Conservation (phyloP, 2,797 vertebrate genomes). For the Sarcoramphus papa region DNA sequence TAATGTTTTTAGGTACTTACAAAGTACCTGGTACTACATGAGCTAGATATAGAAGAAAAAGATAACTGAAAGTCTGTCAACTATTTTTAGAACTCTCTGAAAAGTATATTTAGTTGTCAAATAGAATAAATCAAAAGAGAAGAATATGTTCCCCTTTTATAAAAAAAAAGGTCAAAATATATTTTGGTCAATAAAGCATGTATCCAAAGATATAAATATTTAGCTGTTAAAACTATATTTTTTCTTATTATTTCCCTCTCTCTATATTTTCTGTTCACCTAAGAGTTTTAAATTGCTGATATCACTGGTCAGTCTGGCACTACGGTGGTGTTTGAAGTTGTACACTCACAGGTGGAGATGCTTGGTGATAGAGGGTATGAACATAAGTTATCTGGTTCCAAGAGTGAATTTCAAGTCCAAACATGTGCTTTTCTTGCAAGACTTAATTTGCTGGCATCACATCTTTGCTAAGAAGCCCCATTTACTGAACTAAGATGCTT, state of each 20-base stretch:
- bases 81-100: not conserved
- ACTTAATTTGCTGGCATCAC: not conserved
- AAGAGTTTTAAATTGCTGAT: not conserved
- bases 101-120: not conserved
- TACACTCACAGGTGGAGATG: not conserved
- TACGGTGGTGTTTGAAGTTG: accelerated
- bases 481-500: not conserved
- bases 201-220: not conserved
- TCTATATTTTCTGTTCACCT: not conserved
- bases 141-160: not conserved
- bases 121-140: not conserved
- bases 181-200: not conserved
- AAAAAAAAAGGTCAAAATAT: accelerated
- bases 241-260: not conserved
- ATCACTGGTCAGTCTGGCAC: not conserved
- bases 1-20: not conserved
- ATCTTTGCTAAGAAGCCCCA: not conserved
- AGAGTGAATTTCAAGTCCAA: not conserved
- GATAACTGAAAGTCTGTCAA: not conserved
- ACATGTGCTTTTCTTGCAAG: not conserved
- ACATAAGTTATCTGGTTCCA: not conserved
- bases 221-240: accelerated
- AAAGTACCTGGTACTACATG: not conserved
- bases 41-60: not conserved
- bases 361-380: not conserved